Base-by-base conservation (phyloP, 2,888 invertebrate species). In the Oscheius onirici region DNA sequence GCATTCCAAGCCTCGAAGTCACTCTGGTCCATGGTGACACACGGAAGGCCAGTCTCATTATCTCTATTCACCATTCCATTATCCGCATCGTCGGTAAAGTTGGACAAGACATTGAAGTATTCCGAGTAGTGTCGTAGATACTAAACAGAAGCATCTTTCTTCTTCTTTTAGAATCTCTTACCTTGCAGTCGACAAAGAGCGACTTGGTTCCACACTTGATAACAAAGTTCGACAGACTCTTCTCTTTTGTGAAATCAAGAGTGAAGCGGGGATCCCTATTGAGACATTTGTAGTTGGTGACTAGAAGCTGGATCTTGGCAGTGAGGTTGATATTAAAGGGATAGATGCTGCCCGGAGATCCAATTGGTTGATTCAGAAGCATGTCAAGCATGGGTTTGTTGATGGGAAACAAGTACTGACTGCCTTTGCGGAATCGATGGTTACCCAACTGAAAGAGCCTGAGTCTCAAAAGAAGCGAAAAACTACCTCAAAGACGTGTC, bases 41-140 rank as follows among this genome's bases (percentile, higher is more conserved):
- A 20, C 6, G 20, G 24, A 6, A 52, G 24, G 20, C 52, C 52
- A 20, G 20, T 22, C 6, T 13, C 13, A 5, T 52, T 8, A 13
- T 24, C 28, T 24, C 22, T 28, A 24, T 26, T 55, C 51, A 22
- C 24, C 22, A 51, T 10, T 3, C 55, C 55, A 10, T 2, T 26
- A 5, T 55, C 55, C 55, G n/a, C 2, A 26, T 55, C 51, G n/a
- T 51, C 51, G 22, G 17, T 51, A 10, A 22, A 51, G 13, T 34
- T 28, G 55, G 55, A 8, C 26, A 26, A n/a, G 15, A 26, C 28
- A 26, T 55, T 28, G 43, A 58, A 58, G 13, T 41, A 58, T 17
- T 43, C 13, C 41, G 58, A 58, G 20, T 58, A 41, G 20, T 58
- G 58, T 13, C n/a, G n/a, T 11, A 58, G 58, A 41, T 58, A 58